phyloP scores from a whole-genome alignment of 2,113 vertebrate species.

The Pycnonotus jocosus region DNA sequence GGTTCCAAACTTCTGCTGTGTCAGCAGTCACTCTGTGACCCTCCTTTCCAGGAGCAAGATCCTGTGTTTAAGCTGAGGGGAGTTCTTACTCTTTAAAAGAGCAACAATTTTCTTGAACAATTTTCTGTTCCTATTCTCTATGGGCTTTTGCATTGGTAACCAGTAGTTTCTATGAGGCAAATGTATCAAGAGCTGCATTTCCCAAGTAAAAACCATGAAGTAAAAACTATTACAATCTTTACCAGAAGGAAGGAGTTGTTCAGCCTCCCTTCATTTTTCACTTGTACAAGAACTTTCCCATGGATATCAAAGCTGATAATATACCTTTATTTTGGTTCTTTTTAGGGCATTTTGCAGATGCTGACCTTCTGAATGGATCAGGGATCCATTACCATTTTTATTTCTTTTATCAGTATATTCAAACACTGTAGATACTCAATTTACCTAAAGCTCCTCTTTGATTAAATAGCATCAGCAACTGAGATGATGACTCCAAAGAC shows the following conservation, averaged over 20 bases:
- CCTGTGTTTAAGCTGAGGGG: neutral
- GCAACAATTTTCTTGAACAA: neutral
- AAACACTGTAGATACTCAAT: neutral
- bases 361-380: neutral
- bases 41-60: neutral
- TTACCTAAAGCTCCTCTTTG: neutral
- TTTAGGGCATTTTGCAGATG: neutral
- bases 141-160: neutral
- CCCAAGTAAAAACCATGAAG: neutral
- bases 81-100: neutral
- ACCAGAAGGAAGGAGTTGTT: neutral
- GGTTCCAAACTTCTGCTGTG: neutral
- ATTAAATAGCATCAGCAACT: neutral
- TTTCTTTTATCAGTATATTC: neutral
- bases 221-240: neutral
- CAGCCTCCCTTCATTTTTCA: neutral
- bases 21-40: neutral
- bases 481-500: neutral
- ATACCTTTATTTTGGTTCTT: neutral
- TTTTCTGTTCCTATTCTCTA: neutral
- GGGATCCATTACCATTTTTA: neutral
- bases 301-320: neutral
- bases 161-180: neutral
- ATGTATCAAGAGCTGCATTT: neutral
- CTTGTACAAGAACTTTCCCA: neutral